Conservation (phyloP, 1,140 invertebrate genomes). For the Bilobella aurantiaca region DNA sequence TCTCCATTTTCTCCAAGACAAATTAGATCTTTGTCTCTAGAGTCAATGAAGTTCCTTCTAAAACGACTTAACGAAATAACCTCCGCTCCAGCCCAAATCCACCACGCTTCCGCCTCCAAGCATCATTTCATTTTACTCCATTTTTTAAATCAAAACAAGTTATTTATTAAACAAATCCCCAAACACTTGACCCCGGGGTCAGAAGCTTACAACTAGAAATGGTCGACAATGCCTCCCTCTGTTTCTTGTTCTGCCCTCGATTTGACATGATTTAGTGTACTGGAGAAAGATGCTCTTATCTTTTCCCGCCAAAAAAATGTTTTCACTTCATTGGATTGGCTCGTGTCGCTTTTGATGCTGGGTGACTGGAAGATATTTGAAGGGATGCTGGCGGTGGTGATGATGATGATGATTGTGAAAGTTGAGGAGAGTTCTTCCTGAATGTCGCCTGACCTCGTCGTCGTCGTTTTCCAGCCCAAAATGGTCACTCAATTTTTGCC, state of each 20-base stretch:
- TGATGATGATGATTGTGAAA: background rate
- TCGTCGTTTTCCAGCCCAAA: background rate
- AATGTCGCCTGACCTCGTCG: too few relatives aligned
- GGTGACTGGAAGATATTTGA: background rate
- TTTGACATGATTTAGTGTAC: background rate
- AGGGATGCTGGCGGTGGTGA: background rate
- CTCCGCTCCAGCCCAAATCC: background rate
- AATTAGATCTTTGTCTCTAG: background rate
- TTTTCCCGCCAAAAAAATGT: too few relatives aligned
- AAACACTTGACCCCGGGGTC: too few relatives aligned
- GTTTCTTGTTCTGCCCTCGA: too few relatives aligned
- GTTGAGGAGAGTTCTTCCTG: background rate
- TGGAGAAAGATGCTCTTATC: background rate
- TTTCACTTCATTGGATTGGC: constrained; percentile 6
- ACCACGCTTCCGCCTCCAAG: too few relatives aligned
- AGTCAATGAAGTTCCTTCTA: background rate
- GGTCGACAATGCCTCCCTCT: too few relatives aligned
- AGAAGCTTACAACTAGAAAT: too few relatives aligned
- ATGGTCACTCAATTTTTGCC: background rate
- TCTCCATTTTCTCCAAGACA: background rate
- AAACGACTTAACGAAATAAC: background rate
- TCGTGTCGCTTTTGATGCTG: background rate
- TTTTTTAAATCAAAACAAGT: too few relatives aligned
- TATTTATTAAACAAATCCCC: too few relatives aligned
- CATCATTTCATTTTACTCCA: too few relatives aligned